Percentiles rank a stretch among this genome's conserved stretches.
Evolutionary conservation across 37 sponge, comb jelly and placozoan genomes (phyloP).

Genomic region (Beroe forskalii): DNA sequence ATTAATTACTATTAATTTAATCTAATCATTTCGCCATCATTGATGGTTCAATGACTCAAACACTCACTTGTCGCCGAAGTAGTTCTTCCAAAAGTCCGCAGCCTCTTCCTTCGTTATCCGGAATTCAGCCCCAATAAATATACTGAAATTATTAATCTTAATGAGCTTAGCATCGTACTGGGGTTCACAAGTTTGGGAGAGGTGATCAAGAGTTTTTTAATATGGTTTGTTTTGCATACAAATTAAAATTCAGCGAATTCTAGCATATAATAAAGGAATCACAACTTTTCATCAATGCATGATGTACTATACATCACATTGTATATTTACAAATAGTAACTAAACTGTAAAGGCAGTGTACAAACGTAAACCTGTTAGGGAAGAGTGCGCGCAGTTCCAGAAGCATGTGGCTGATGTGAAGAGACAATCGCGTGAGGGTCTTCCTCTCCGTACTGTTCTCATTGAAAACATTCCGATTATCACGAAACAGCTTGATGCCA

Average conservation of each 20-base stretch:
- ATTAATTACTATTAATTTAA: too few relatives aligned
- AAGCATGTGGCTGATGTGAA: conserved; percentile 98
- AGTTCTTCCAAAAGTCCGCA: conserved; percentile 82
- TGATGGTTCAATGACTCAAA: too few relatives aligned
- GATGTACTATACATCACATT: too few relatives aligned
- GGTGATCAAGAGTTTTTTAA: too few relatives aligned
- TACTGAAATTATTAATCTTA: too few relatives aligned
- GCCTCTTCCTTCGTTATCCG: conserved; percentile 90
- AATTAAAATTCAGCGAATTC: not conserved
- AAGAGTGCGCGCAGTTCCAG: conserved; percentile 93
- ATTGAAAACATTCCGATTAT: conserved; percentile 86
- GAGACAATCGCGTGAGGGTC: conserved; percentile 84
- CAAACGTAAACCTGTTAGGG: conserved; percentile 69
- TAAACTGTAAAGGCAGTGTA: too few relatives aligned
- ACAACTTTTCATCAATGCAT: too few relatives aligned
- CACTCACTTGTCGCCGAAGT: conserved; percentile 82
- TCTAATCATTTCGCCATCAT: too few relatives aligned
- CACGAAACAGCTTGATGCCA: conserved; percentile 85
- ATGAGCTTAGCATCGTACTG: too few relatives aligned
- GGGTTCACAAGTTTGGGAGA: too few relatives aligned
- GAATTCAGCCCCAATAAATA: conserved; percentile 77
- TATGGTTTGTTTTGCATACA: not conserved
- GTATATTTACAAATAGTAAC: too few relatives aligned
- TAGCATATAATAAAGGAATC: too few relatives aligned
- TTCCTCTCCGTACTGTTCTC: conserved; percentile 77